Evolutionary conservation across 2,888 invertebrate genomes (phyloP), one percentile per base, ranked within the genome.

Genomic region (Coremacera marginata): DNA sequence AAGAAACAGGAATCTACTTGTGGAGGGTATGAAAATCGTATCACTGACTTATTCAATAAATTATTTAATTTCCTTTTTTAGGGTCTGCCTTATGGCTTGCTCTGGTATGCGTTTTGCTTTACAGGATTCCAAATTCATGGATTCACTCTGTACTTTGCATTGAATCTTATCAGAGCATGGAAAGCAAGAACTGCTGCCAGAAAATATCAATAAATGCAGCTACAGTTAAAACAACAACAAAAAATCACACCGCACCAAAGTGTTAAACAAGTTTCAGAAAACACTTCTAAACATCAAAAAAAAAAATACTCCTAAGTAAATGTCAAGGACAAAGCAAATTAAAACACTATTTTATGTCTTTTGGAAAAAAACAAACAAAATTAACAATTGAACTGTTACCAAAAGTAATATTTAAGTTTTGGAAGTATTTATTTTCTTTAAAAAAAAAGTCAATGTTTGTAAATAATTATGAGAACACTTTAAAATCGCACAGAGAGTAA

Each of bases 81-180:
- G 95, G 95, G 94, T 19, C 94, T 95, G 88, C 98, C 98, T 0
- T 96, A 97, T 86, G 97, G 96, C 19, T 91, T 98, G 34, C 91
- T 98, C 79, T 98, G 97, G 98, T 97, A 96, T 88, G 95, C 94
- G 78, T 98, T 98, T 89, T 93, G 98, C 80, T 90, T 96, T 65
- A 90, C 96, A 14, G 96, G 95, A 7, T 92, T 95, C 57, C 98
- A 98, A 91, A 94, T 98, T 72, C 97, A 97, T 89, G 91, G 93
- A 81, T 96, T 96, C 90, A 95, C 96, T 73, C 88, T 96, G 52
- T 94, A 94, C 89, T 97, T 97, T 89, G 94, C 96, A 14, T 94
- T 93, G 90, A 95, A 94, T 88, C 91, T 97, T 80, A 91, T 96
- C 79, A 92, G 92, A 80, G 95, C 96, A 76, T 97, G 97, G 97